These are phyloP conservation scores for Squalus acanthias DNA, from an alignment of 2,797 vertebrate genomes.

Conservation along the genomic window DNA sequence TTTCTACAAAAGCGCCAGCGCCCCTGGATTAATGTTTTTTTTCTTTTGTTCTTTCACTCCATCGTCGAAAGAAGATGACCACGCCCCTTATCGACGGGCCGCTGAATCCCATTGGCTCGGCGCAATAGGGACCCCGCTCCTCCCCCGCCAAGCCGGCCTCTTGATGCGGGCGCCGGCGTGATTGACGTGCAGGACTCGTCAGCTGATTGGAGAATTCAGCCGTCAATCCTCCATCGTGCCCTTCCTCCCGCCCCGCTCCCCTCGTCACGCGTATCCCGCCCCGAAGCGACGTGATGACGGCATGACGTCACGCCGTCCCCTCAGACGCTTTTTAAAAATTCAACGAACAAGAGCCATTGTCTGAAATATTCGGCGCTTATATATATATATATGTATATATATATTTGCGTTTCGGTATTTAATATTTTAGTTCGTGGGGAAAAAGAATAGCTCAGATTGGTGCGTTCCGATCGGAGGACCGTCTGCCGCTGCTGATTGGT, in stretches of 20 bases:
- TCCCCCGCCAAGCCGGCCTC: neutral
- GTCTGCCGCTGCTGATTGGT: neutral
- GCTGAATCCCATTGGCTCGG: neutral
- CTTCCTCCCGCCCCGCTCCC: neutral
- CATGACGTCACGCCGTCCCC: neutral
- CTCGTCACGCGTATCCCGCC: neutral
- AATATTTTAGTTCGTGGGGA: neutral
- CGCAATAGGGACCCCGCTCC: neutral
- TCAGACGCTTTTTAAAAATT: neutral
- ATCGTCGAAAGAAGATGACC: neutral
- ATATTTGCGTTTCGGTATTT: too few species aligned
- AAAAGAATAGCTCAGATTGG: neutral
- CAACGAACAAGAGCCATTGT: neutral
- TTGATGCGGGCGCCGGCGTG: neutral
- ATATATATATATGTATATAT: too few species aligned
- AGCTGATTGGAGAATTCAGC: neutral
- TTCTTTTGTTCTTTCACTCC: slow-evolving; percentile 36
- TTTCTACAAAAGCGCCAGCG: slow-evolving; percentile 35
- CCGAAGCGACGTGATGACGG: neutral
- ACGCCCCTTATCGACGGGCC: neutral
- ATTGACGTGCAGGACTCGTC: neutral
- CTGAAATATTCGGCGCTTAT: neutral
- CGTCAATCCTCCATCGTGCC: neutral
- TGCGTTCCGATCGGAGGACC: neutral
- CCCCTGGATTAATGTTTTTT: neutral